Evolutionary conservation across 1,140 invertebrate genomes (phyloP).

Genomic region (Episyrphus balteatus): DNA sequence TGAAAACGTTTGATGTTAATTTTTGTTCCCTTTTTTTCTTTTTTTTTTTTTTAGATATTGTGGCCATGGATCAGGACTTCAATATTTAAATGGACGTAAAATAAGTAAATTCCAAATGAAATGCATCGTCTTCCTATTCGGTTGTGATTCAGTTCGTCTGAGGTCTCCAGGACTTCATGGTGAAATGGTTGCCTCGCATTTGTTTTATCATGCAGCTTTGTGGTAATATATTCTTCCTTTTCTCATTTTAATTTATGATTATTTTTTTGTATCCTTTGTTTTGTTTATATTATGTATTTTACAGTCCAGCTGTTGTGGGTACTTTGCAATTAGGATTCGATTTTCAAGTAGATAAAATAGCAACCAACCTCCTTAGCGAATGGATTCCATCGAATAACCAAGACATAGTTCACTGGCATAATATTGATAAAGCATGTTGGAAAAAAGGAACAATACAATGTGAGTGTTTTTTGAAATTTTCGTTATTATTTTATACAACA

Average conservation of each 20-base stretch:
- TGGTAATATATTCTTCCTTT: conserved; percentile 7
- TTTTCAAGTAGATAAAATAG: conserved; percentile 24
- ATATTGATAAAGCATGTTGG: conserved; percentile 21
- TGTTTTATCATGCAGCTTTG: conserved; percentile 31
- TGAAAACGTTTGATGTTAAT: too few species aligned
- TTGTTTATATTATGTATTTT: not conserved
- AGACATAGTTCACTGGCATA: conserved; percentile 21
- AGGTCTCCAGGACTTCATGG: conserved; percentile 25
- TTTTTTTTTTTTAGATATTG: conserved; percentile 18
- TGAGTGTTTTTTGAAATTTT: conserved; percentile 4
- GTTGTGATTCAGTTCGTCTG: conserved; percentile 29
- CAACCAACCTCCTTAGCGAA: conserved; percentile 19
- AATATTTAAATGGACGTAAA: conserved; percentile 21
- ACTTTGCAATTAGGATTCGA: conserved; percentile 29
- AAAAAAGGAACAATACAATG: conserved; percentile 22
- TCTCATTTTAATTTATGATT: not conserved
- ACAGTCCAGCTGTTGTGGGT: conserved; percentile 24
- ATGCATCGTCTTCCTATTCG: conserved; percentile 30
- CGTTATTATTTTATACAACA: not conserved
- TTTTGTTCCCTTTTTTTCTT: too few species aligned
- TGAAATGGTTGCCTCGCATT: conserved; percentile 24
- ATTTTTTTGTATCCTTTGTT: not conserved
- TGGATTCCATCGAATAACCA: conserved; percentile 17
- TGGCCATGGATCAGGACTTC: conserved; percentile 29
- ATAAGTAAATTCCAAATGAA: conserved; percentile 20